Base-by-base conservation (phyloP, 2,113 vertebrate genomes). In the Apteryx owenii region DNA sequence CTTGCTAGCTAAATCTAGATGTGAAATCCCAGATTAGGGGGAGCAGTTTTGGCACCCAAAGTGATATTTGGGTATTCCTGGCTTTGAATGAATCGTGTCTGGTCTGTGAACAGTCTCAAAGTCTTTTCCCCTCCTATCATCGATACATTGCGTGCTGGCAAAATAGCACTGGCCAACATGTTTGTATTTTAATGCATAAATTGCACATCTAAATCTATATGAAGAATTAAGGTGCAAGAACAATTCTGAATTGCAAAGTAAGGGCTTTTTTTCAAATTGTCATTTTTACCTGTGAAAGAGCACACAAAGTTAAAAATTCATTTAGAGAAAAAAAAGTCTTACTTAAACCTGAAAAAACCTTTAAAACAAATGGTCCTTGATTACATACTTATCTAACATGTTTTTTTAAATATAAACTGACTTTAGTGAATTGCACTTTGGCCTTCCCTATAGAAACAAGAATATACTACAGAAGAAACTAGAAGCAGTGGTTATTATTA, bases 331-430 rank as follows among this genome's bases (percentile, higher is more conserved):
- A 25, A 1, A 3, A 2, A 31, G 78, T 75, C 76, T 17, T 29
- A 38, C 23, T 22, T 73, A 85, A 94, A 66, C 20, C 36, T 54
- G 11, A 42, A 78, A 58, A 33, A 92, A 69, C n/a, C n/a, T 86
- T 84, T 81, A 40, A 84, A 90, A 84, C 5, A 76, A 81, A 42
- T 81, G 26, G 40, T 26, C 29, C 13, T 89, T 65, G 9, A 78
- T 50, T 68, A 21, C 40, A 29, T 12, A 3, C 4, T 60, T 64
- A 42, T 25, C 40, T 73, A 88, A 53, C 0, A 10, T 8, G 0
- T 1, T 3, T 1, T 3, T 40, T 77, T 76, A 44, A 81, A 62
- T 38, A 54, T 19, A 58, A 94, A 73, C 19, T 46, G 64, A 66
- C 50, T 69, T 50, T 9, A 51, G 54, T 58, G 13, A 81, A 78